Conservation (phyloP, 2,797 vertebrate species). For the Chromis chromis region DNA sequence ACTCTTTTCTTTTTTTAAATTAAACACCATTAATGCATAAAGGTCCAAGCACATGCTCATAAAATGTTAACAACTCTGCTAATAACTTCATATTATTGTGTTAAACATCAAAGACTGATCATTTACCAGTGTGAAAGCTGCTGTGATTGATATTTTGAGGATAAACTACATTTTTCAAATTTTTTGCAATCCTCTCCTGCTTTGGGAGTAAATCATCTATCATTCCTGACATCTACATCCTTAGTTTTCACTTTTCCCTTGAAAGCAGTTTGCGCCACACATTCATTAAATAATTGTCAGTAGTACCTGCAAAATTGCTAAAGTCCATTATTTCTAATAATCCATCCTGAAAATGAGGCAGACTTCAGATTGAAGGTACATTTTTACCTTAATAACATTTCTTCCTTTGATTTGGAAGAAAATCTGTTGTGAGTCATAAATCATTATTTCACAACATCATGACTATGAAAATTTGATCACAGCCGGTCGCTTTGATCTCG, state of each 20-base stretch:
- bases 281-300: slow-evolving; percentile 4
- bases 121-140: no score
- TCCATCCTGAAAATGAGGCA: slow-evolving; percentile 14
- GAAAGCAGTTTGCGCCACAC: slow-evolving; percentile 3
- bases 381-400: slow-evolving; percentile 14
- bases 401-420: slow-evolving; percentile 28
- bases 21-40: no score
- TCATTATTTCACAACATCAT: slow-evolving; percentile 29
- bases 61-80: no score
- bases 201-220: neutral
- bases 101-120: neutral
- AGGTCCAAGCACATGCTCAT: no score
- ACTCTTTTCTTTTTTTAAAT: no score
- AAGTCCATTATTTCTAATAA: slow-evolving; percentile 25
- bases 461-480: slow-evolving; percentile 32
- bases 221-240: neutral
- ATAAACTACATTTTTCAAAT: neutral
- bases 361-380: slow-evolving; percentile 21
- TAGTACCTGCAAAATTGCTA: neutral
- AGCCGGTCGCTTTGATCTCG: slow-evolving; percentile 45
- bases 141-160: neutral
- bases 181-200: neutral
- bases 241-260: slow-evolving; percentile 3
- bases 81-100: neutral
- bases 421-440: slow-evolving; percentile 24